Conservation (phyloP, 2,888 invertebrate species). For the Metacarcinus magister region DNA sequence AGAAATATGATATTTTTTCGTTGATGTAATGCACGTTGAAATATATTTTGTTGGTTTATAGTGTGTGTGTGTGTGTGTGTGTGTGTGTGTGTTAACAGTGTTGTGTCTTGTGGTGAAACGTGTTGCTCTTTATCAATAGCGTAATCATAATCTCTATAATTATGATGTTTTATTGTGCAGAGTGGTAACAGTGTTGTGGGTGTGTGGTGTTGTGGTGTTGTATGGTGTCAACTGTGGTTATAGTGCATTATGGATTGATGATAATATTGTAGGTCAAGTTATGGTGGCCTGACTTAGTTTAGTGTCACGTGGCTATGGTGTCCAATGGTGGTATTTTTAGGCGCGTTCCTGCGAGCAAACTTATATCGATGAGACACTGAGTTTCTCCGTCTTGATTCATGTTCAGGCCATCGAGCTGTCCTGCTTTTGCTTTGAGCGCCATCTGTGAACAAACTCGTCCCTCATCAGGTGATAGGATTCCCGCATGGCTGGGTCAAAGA, state of each 20-base stretch:
- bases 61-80: background rate
- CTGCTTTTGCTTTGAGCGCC: too few relatives aligned
- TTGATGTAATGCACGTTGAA: background rate
- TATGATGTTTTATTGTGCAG: background rate
- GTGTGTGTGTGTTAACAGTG: constrained; percentile 2
- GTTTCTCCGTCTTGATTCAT: too few relatives aligned
- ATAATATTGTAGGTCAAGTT: background rate
- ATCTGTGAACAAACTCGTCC: too few relatives aligned
- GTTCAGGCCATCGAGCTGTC: too few relatives aligned
- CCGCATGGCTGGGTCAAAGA: too few relatives aligned
- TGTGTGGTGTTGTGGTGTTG: background rate
- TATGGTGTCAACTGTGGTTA: background rate
- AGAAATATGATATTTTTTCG: background rate
- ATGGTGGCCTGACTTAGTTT: background rate
- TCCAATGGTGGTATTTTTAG: background rate
- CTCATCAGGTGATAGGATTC: too few relatives aligned
- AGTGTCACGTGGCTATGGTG: background rate
- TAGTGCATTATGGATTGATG: background rate
- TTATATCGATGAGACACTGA: too few relatives aligned
- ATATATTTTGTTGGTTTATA: background rate
- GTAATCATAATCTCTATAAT: too few relatives aligned
- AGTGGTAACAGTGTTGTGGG: background rate
- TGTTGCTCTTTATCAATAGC: too few relatives aligned
- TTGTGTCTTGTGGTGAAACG: background rate
- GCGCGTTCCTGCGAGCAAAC: background rate